Percentiles rank a stretch among this genome's conserved stretches.
Conservation (phyloP, 1,140 invertebrate species). For the Trichonephila clavata region DNA sequence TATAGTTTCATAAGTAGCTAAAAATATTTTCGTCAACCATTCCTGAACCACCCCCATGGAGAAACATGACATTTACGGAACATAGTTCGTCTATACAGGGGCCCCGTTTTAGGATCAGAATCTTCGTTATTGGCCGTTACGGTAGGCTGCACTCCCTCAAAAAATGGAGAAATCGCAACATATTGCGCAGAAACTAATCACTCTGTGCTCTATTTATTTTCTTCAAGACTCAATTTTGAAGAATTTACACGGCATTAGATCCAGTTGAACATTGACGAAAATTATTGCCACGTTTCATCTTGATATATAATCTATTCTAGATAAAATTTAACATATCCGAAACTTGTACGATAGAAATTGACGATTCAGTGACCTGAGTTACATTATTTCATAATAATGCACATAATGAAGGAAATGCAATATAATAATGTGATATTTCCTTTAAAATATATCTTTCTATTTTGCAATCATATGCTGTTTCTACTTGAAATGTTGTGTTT, state of each 20-base stretch:
- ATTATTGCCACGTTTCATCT: slow-evolving; percentile 18
- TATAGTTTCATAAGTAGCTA: too few species aligned
- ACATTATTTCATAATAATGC: not conserved
- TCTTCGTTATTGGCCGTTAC: not conserved
- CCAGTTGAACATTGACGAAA: not conserved
- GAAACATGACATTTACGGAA: not conserved
- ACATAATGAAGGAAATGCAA: too few species aligned
- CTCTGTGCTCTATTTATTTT: slow-evolving; percentile 38
- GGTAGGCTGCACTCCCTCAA: not conserved
- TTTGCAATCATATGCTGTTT: not conserved
- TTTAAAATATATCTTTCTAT: not conserved
- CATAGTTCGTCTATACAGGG: not conserved
- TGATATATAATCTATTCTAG: not conserved
- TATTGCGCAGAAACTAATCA: not conserved
- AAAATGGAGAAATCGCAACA: not conserved
- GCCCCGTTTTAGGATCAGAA: not conserved
- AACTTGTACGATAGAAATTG: not conserved
- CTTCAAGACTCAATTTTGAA: slow-evolving; percentile 18
- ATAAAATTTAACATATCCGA: not conserved
- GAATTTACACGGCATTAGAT: slow-evolving; percentile 20
- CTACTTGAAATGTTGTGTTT: too few species aligned
- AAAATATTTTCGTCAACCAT: too few species aligned
- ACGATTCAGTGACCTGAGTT: slow-evolving; percentile 1
- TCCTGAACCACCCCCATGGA: not conserved
- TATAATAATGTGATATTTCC: not conserved